Percentiles rank a stretch among this genome's conserved stretches.
Evolutionary conservation across 2,888 invertebrate species (phyloP).

Genomic region (Nineta flava): DNA sequence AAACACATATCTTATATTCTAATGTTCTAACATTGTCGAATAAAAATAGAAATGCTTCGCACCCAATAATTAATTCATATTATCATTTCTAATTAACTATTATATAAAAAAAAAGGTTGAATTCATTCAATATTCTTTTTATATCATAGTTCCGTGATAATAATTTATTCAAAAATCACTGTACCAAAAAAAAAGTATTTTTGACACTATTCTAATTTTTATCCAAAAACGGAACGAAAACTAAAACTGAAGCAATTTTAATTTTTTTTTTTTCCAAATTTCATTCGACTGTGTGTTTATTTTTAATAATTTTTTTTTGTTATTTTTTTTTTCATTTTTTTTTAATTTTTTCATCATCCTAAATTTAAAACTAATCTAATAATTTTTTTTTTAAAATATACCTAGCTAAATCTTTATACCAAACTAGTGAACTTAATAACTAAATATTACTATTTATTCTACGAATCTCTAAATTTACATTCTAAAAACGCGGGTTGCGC

Average conservation of each 20-base stretch:
- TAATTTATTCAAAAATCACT: not conserved
- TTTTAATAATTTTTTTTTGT: not conserved
- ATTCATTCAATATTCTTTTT: not conserved
- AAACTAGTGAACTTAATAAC: slow-evolving; percentile 4
- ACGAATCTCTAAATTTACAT: not conserved
- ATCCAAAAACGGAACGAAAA: no score
- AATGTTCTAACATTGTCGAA: slow-evolving; percentile 6
- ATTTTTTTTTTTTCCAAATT: not conserved
- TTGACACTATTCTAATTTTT: no score
- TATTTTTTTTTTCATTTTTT: no score
- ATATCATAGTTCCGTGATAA: not conserved
- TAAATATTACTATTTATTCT: not conserved
- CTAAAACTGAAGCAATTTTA: not conserved
- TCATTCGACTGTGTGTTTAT: not conserved
- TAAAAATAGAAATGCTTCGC: slow-evolving; percentile 7
- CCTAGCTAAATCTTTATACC: slow-evolving; percentile 4
- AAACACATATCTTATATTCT: slow-evolving; percentile 7
- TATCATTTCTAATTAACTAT: not conserved
- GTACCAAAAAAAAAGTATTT: no score
- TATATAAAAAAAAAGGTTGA: no score
- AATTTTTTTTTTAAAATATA: slow-evolving; percentile 6
- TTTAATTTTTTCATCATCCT: not conserved
- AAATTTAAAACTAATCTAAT: slow-evolving; percentile 2
- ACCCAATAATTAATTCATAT: slow-evolving; percentile 1
- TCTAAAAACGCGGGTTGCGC: not conserved